Conservation (phyloP, 1,140 invertebrate genomes). For the Musca domestica region DNA sequence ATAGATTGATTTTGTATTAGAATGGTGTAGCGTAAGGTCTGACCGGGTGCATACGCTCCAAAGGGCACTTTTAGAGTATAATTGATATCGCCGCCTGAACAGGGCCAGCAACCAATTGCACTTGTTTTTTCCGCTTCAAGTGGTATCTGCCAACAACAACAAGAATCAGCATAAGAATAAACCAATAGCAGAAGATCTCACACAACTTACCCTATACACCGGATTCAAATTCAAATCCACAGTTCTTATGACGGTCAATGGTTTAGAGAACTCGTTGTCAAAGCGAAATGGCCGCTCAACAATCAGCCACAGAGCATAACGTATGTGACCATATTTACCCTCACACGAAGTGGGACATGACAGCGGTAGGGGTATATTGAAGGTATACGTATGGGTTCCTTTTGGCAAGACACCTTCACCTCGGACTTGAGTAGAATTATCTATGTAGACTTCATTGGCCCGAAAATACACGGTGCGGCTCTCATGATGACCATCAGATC, state of each 20-base stretch:
- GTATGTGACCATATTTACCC: conserved; percentile 63
- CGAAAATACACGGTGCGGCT: neutral
- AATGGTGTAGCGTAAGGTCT: conserved; percentile 35
- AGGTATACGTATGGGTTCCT: conserved; percentile 13
- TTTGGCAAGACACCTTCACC: neutral
- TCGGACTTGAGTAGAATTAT: neutral
- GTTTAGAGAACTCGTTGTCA: conserved; percentile 65
- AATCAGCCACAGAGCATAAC: conserved; percentile 63
- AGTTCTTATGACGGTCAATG: conserved; percentile 66
- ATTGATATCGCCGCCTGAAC: conserved; percentile 35
- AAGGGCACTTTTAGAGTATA: conserved; percentile 39
- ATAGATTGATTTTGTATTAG: conserved; percentile 40
- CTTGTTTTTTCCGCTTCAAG: neutral
- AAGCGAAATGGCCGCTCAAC: conserved; percentile 71
- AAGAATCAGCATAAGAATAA: neutral
- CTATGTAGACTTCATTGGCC: neutral
- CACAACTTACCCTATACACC: neutral
- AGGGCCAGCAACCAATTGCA: conserved; percentile 42
- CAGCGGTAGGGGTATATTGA: conserved; percentile 46
- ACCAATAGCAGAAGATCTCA: neutral
- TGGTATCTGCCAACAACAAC: conserved; percentile 30
- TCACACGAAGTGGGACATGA: conserved; percentile 66
- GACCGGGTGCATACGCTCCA: conserved; percentile 44
- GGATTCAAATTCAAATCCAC: conserved; percentile 66
- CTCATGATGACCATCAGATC: neutral